Base-by-base conservation (phyloP, 2,888 invertebrate species). In the Amphipyra tragopoginis region DNA sequence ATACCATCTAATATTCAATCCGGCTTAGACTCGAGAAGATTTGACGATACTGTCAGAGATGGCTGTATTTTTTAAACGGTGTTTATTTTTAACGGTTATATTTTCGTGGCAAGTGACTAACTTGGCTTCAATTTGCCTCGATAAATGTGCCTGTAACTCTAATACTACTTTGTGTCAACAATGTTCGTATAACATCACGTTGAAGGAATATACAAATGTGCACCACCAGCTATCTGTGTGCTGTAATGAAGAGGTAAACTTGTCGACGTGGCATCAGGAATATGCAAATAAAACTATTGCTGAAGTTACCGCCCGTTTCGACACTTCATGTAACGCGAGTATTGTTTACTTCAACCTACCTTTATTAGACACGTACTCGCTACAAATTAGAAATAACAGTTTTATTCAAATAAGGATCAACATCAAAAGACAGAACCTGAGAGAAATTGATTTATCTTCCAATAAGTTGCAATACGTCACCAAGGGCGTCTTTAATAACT, bases 361-460 rank as follows among this genome's bases (percentile, higher is more conserved):
- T 26, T 66, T 74, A 53, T 74, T 93, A 71, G 89, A 91, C 68
- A 88, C 90, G 0, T 80, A 83, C 68, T 89, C 92, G 56, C 76
- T 94, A 56, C 79, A 72, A 62, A 79, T 94, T 66, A 86, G 76
- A 76, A 92, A 93, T 76, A 92, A 90, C 69, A 90, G 82, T 64
- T 83, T 94, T 42, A 68, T 73, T 26, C 85, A 87, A 75, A 84
- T 93, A 73, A 86, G 77, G 54, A 83, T 94, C 29, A 89, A 86
- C 60, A 75, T 92, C 5, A 90, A 86, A 66, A 68, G 77, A 48
- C 84, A 84, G 71, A 93, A 92, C 75, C 85, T 97, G 67, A 91
- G 94, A 78, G 89, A 93, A 70, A 89, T 97, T 72, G 96, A 97
- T 88, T 86, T 97, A 73, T 96, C 96, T 14, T 85, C 86, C 58